phyloP scores from a whole-genome alignment of 2,113 vertebrate species.

The Rissa tridactyla region DNA sequence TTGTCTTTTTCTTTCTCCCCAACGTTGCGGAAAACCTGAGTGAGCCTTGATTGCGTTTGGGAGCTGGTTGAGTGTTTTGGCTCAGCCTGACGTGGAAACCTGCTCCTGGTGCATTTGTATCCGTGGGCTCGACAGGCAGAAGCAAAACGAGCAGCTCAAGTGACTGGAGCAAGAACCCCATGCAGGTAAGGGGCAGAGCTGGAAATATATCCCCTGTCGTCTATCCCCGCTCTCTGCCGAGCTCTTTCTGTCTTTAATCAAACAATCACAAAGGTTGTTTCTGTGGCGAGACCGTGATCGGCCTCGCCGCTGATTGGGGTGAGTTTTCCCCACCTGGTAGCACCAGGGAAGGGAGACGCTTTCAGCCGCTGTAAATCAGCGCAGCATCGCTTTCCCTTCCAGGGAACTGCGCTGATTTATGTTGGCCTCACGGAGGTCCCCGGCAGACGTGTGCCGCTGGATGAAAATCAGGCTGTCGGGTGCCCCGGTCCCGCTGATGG shows the following conservation, averaged over 20 bases:
- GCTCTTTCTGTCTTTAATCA: neutral
- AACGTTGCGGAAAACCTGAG: neutral
- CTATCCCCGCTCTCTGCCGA: neutral
- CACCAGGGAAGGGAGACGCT: neutral
- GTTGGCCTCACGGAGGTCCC: neutral
- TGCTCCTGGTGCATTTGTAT: rapidly evolving
- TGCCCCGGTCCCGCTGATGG: neutral
- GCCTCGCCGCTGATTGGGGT: neutral
- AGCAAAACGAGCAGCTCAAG: neutral
- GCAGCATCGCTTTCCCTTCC: neutral
- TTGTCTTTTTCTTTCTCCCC: neutral
- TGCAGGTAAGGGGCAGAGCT: neutral
- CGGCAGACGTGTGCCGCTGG: neutral
- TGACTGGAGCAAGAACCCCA: neutral
- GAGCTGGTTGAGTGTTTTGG: neutral
- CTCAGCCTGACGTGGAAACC: neutral
- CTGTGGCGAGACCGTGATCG: neutral
- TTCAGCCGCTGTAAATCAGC: neutral
- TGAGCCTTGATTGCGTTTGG: neutral
- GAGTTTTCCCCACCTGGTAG: neutral
- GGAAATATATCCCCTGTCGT: neutral
- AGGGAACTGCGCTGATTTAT: neutral
- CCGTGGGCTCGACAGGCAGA: rapidly evolving
- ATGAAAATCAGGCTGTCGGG: neutral
- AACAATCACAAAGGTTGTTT: neutral